A percentile compares a stretch with the other conserved stretches of the same genome.
Conservation (phyloP, 2,797 vertebrate species). For the Forpus xanthops region DNA sequence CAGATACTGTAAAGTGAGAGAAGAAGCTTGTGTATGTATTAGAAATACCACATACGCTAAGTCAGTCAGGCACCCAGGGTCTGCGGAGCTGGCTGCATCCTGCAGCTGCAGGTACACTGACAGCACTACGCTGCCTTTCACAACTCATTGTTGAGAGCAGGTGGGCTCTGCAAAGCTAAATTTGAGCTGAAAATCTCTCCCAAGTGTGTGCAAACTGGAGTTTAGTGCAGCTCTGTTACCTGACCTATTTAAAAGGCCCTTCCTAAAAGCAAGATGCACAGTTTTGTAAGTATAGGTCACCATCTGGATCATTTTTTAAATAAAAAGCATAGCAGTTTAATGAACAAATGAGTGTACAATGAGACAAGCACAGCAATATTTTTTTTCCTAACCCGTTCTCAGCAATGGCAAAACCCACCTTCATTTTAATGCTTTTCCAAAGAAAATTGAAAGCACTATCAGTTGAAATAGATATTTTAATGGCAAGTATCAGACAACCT, state of each 20-base stretch:
- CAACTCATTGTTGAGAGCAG: not conserved
- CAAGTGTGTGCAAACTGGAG: not conserved
- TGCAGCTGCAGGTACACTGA: not conserved
- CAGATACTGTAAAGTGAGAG: fast-evolving
- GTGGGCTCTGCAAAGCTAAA: not conserved
- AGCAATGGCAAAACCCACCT: not conserved
- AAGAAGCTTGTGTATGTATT: not conserved
- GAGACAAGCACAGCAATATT: not conserved
- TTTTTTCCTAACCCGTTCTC: not conserved
- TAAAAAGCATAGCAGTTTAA: not conserved
- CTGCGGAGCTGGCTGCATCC: not conserved
- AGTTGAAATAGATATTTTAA: slow-evolving; percentile 57
- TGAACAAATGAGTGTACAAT: not conserved
- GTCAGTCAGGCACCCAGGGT: not conserved
- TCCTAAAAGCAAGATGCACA: not conserved
- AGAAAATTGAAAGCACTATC: slow-evolving; percentile 20
- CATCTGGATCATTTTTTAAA: not conserved
- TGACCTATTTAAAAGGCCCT: not conserved
- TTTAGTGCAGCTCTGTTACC: not conserved
- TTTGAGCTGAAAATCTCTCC: slow-evolving; percentile 24
- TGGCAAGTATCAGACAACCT: slow-evolving; percentile 12
- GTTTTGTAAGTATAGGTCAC: not conserved
- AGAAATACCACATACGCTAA: not conserved
- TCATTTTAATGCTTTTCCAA: slow-evolving; percentile 9
- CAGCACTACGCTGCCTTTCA: not conserved